Evolutionary conservation across 2,888 invertebrate species (phyloP), one percentile per base, ranked within the genome.

Genomic region (Adelphocoris suturalis): DNA sequence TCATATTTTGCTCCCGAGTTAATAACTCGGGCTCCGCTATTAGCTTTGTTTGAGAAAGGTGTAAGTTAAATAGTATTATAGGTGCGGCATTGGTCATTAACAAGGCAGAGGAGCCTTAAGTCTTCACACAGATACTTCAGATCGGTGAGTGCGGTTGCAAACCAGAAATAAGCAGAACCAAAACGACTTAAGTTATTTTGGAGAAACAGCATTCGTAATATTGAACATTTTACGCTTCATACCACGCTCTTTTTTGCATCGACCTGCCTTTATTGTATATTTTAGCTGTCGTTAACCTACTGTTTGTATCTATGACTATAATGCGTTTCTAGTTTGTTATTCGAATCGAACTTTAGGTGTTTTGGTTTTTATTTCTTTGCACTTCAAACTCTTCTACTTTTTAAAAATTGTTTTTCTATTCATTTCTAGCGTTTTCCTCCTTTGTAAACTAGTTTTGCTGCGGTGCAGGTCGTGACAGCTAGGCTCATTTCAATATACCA

Each of bases 81-180:
- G 96, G 96, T 96, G 93, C 95, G 96, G 93, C 96, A 96, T 94
- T 96, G 95, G 93, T 96, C 96, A 93, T 94, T 96, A 93, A 96
- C 96, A 93, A 95, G 96, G 93, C 95, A 95, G 93, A 94, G 91
- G 87, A 92, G 94, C 48, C 89, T 91, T 85, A 89, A 89, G 46
- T 88, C 90, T 16, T 80, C 90, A 93, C 93, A 93, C 90, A 92
- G 92, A 46, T 92, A 92, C 27, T 92, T 92, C 91, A 92, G 92
- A 90, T 93, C 93, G 92, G 93, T 93, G 92, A 93, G 93, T 92
- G 57, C 19, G 57, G 85, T 82, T 78, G 61, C 46, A 57, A 86
- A 55, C 68, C 86, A 76, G 57, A 86, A 48, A 46, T 61, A 46
- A 16, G 46, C 28, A 86, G 46, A 68, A 27, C 52, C 48, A 86